Evolutionary conservation across 1,140 invertebrate genomes (phyloP).

Genomic region (Drosophila kikkawai): DNA sequence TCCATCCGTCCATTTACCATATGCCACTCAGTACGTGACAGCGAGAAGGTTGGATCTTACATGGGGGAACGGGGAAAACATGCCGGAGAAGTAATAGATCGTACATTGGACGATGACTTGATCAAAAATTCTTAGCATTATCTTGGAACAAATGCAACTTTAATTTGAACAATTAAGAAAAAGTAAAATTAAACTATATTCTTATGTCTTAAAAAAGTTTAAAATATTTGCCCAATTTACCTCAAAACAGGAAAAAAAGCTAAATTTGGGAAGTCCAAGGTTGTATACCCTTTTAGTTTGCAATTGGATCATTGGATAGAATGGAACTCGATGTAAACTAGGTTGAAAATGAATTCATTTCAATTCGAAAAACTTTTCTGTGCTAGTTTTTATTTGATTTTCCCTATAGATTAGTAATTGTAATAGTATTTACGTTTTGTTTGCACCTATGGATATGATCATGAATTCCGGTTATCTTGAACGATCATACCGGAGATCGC

Average conservation of each 20-base stretch:
- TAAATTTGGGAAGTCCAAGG: too few relatives aligned
- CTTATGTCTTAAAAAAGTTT: too few relatives aligned
- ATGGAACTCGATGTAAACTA: neutral
- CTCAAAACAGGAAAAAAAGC: too few relatives aligned
- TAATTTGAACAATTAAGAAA: too few relatives aligned
- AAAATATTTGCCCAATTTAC: too few relatives aligned
- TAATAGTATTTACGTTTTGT: neutral
- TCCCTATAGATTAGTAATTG: neutral
- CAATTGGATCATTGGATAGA: neutral
- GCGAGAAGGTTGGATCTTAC: slow-evolving; percentile 30
- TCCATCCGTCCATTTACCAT: slow-evolving; percentile 14
- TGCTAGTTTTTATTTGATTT: neutral
- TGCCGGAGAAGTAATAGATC: neutral
- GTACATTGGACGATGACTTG: neutral
- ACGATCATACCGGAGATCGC: neutral
- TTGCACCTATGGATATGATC: neutral
- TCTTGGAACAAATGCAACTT: too few relatives aligned
- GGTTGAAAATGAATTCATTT: too few relatives aligned
- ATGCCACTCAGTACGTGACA: slow-evolving; percentile 48
- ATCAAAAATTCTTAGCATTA: neutral
- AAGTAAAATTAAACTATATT: too few relatives aligned
- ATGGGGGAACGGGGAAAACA: neutral
- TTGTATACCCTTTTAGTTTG: too few relatives aligned
- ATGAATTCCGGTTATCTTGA: neutral
- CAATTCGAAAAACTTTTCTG: too few relatives aligned